These are phyloP conservation scores for Ammospiza caudacuta DNA, from an alignment of 2,113 vertebrate genomes.

Conservation along the genomic window DNA sequence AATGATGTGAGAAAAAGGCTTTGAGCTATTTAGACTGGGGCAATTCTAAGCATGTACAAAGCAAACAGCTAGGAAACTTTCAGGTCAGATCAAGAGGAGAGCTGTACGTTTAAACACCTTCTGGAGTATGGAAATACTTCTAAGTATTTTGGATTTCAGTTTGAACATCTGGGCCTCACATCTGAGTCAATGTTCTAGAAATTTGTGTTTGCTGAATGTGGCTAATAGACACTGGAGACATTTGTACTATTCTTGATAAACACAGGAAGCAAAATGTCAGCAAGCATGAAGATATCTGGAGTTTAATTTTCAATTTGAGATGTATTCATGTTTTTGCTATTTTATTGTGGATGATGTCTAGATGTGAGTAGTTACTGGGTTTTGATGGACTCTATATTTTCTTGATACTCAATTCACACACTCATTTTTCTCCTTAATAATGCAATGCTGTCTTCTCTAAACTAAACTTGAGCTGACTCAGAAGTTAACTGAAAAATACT, in stretches of 20 bases:
- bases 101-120: background rate
- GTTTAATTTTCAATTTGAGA: background rate
- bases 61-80: background rate
- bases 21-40: background rate
- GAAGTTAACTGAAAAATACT: background rate
- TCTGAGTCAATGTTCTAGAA: background rate
- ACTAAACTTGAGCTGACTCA: background rate
- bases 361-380: background rate
- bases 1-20: slow-evolving; percentile 27
- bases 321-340: background rate
- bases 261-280: background rate
- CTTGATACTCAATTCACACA: background rate
- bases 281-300: background rate
- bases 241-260: background rate
- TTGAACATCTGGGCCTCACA: background rate
- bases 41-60: slow-evolving; percentile 42
- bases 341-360: background rate
- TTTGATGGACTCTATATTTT: background rate
- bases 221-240: background rate
- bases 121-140: background rate
- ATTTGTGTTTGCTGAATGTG: background rate
- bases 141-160: background rate
- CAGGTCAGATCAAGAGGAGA: background rate
- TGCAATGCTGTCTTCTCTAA: background rate
- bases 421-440: background rate